These are phyloP conservation scores for Diplazon laetatorius DNA, from an alignment of 2,888 invertebrate species.

Conservation along the genomic window DNA sequence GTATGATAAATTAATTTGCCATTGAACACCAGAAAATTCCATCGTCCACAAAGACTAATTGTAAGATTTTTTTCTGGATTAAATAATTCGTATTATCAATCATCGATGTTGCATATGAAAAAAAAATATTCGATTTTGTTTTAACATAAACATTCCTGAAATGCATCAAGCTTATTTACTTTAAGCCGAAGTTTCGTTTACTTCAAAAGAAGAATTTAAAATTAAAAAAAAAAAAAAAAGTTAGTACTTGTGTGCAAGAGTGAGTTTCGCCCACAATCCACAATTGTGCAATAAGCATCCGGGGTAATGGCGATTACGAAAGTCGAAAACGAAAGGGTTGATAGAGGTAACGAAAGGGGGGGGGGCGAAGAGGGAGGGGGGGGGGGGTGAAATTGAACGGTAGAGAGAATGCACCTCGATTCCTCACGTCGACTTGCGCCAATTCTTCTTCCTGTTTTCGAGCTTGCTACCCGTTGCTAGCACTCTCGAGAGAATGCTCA, in stretches of 20 bases:
- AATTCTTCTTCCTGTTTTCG: conserved; percentile 53
- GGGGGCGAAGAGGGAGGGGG: conserved; percentile 33
- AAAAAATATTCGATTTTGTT: no score
- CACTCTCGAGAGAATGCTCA: conserved; percentile 40
- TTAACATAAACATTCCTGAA: neutral
- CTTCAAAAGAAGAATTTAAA: no score
- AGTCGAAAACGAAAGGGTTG: conserved; percentile 16
- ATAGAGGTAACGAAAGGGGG: conserved; percentile 15
- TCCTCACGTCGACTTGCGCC: conserved; percentile 46
- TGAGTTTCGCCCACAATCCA: neutral
- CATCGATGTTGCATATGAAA: no score
- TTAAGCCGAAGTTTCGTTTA: neutral
- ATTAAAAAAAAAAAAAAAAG: neutral
- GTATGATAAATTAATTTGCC: no score
- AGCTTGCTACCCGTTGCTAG: conserved; percentile 41
- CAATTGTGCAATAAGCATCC: conserved; percentile 12
- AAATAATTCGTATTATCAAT: no score
- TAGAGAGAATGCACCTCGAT: conserved; percentile 36
- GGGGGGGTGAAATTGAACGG: conserved; percentile 42
- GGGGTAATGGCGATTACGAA: conserved; percentile 24
- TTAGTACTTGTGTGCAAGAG: neutral
- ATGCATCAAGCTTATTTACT: neutral
- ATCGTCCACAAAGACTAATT: no score
- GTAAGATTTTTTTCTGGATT: no score
- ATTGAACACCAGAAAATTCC: no score